phyloP scores from a whole-genome alignment of 1,140 invertebrate species.

The Aphaenogaster ashmeadi region DNA sequence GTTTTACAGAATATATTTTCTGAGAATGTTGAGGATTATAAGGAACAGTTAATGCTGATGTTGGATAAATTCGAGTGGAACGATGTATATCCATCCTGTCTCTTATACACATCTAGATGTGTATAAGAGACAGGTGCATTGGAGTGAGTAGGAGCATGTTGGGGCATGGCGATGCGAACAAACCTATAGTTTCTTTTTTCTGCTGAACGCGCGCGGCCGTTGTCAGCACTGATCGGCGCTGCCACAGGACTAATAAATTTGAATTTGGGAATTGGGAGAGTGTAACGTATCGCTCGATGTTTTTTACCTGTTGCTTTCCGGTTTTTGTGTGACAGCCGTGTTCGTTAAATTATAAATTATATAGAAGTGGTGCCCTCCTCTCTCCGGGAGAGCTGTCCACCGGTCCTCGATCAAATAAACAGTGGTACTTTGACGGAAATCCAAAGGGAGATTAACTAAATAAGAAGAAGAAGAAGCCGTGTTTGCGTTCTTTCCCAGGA shows the following conservation, averaged over 20 bases:
- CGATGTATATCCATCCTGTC: constrained; percentile 68
- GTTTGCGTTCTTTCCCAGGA: neutral
- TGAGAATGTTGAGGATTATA: constrained; percentile 81
- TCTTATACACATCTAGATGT: no score
- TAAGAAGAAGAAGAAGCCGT: neutral
- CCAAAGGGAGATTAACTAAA: no score
- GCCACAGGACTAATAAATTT: constrained; percentile 48
- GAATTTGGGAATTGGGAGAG: constrained; percentile 41
- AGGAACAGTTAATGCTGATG: constrained; percentile 75
- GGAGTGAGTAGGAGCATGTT: no score
- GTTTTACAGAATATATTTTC: constrained; percentile 73
- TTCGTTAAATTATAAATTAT: neutral
- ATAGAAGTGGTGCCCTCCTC: no score
- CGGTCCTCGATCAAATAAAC: no score
- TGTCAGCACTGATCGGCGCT: neutral
- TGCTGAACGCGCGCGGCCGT: neutral
- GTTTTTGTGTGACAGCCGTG: constrained; percentile 39
- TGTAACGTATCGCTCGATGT: constrained; percentile 63
- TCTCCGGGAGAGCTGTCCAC: no score
- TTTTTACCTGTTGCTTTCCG: constrained; percentile 44
- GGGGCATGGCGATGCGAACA: no score
- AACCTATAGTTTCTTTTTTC: no score
- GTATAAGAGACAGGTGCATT: no score
- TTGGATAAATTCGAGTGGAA: constrained; percentile 75
- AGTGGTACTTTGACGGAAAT: no score